These are phyloP conservation scores for Takifugu rubripes DNA, from an alignment of 2,797 vertebrate genomes.

Conservation along the genomic window DNA sequence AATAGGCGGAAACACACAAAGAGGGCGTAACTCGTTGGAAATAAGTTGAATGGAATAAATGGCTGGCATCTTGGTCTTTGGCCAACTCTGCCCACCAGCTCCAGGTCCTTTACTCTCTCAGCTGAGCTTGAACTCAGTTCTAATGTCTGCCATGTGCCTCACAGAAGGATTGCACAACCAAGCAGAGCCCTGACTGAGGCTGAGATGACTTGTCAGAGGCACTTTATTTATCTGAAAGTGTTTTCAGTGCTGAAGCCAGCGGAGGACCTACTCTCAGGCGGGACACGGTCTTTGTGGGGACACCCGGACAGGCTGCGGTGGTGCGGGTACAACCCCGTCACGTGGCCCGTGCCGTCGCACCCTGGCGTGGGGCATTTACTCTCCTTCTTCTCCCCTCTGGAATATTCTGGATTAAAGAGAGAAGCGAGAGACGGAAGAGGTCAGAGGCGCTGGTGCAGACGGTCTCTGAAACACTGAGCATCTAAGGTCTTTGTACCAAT, in stretches of 20 bases:
- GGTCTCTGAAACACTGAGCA: no score
- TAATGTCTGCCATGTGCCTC: no score
- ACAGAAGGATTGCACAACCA: no score
- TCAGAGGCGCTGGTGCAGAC: no score
- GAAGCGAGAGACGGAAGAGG: neutral
- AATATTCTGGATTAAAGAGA: constrained; percentile 79
- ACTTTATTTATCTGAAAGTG: no score
- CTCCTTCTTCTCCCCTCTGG: constrained; percentile 96
- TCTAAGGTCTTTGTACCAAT: no score
- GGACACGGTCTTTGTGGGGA: constrained; percentile 98
- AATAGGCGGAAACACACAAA: no score
- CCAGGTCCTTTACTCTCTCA: no score
- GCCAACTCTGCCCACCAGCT: no score
- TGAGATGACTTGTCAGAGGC: constrained; percentile 34
- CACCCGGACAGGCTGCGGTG: constrained; percentile 98
- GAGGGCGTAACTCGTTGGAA: neutral
- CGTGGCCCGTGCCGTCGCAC: constrained; percentile 96
- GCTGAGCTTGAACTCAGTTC: no score
- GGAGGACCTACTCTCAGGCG: constrained; percentile 93
- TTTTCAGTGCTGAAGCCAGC: constrained; percentile 3
- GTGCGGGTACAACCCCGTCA: constrained; percentile 97
- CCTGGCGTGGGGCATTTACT: constrained; percentile 99
- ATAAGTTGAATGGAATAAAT: neutral
- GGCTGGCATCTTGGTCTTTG: neutral
- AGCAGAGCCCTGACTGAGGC: neutral